Percentiles rank a stretch among this genome's conserved stretches.
phyloP scores from a whole-genome alignment of 2,113 vertebrate genomes.

The Dinomys branickii region DNA sequence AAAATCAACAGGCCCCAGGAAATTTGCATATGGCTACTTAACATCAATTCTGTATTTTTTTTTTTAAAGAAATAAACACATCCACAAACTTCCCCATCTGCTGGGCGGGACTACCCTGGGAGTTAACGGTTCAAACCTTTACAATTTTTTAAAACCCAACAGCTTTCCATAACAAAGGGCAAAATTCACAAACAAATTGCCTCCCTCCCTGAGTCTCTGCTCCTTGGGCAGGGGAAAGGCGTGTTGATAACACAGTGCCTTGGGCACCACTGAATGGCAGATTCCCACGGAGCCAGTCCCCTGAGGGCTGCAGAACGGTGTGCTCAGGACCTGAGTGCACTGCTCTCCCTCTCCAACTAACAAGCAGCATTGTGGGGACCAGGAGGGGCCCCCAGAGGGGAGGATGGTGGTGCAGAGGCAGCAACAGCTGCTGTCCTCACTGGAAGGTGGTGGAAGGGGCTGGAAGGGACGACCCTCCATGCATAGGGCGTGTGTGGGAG shows the following conservation, averaged over 20 bases:
- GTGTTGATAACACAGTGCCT: slow-evolving; percentile 86
- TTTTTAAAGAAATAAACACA: slow-evolving; percentile 84
- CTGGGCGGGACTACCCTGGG: slow-evolving; percentile 84
- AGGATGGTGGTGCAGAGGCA: slow-evolving; percentile 68
- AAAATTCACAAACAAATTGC: slow-evolving; percentile 89
- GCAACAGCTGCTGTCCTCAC: neutral
- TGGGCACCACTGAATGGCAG: slow-evolving; percentile 85
- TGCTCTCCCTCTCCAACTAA: slow-evolving; percentile 67
- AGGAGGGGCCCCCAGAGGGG: slow-evolving; percentile 64
- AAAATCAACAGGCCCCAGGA: slow-evolving; percentile 83
- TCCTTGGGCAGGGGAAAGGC: slow-evolving; percentile 81
- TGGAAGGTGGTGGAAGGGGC: neutral
- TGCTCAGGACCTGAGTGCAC: slow-evolving; percentile 65
- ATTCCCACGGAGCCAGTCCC: slow-evolving; percentile 84
- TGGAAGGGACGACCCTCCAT: neutral
- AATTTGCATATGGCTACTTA: slow-evolving; percentile 83
- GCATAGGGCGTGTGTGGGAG: neutral
- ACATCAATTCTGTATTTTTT: slow-evolving; percentile 82
- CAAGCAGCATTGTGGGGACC: slow-evolving; percentile 74
- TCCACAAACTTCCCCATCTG: slow-evolving; percentile 84
- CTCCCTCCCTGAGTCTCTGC: slow-evolving; percentile 82
- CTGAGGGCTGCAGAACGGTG: slow-evolving; percentile 73
- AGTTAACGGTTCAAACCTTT: slow-evolving; percentile 87
- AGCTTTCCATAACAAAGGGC: slow-evolving; percentile 88
- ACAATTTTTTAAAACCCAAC: slow-evolving; percentile 86